Conservation (phyloP, 2,113 vertebrate species). For the Nerophis ophidion region DNA sequence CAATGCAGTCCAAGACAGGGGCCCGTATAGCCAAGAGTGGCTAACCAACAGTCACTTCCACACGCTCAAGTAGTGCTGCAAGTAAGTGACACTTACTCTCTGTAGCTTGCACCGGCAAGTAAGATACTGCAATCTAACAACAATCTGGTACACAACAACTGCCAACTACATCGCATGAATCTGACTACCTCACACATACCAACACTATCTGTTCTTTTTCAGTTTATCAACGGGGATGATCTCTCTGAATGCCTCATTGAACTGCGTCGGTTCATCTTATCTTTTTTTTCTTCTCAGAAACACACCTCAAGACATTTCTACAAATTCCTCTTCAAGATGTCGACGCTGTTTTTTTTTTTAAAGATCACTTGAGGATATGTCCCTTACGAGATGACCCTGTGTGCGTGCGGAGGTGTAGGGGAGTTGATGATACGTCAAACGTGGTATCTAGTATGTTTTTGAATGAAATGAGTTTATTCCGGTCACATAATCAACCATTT, state of each 20-base stretch:
- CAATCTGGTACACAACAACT: conserved; percentile 60
- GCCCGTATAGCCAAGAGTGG: conserved; percentile 41
- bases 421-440: conserved; percentile 19
- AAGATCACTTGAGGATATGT: conserved; percentile 38
- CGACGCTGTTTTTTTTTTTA: conserved; percentile 38
- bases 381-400: conserved; percentile 24
- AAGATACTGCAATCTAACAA: conserved; percentile 57
- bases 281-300: conserved; percentile 56
- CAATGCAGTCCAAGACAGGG: conserved; percentile 61
- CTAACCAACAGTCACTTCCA: conserved; percentile 41
- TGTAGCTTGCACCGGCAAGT: conserved; percentile 28
- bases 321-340: conserved; percentile 54
- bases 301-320: conserved; percentile 61
- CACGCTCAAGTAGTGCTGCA: conserved; percentile 26
- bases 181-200: conserved; percentile 64
- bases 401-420: conserved; percentile 2
- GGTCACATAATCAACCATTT: too few species aligned
- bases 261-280: conserved; percentile 64
- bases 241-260: conserved; percentile 59
- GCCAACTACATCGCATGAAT: conserved; percentile 59
- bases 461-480: too few species aligned
- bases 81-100: conserved; percentile 35
- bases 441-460: not conserved
- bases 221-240: conserved; percentile 56
- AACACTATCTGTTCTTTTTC: conserved; percentile 47